Evolutionary conservation across 1,140 invertebrate genomes (phyloP), one percentile per base, ranked within the genome.

Genomic region (Chrysomallon squamiferum): DNA sequence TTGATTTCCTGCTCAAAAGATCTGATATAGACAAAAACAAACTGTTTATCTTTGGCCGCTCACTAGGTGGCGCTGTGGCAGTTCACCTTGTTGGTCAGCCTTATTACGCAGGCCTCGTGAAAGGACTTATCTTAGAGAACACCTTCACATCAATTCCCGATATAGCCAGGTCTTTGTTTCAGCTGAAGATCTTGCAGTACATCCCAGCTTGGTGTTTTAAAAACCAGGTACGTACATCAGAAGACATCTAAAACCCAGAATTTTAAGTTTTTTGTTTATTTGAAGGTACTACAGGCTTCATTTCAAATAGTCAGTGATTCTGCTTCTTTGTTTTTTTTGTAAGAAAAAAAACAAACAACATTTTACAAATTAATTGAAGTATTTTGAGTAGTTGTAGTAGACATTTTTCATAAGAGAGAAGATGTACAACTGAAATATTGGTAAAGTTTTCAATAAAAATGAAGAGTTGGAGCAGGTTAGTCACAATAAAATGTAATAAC

Each of bases 111-210:
- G 62, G 65, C 32, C 66, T 74, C 86, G 90, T 96, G 65, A 91
- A 92, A 89, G 94, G 91, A 74, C 84, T 96, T 68, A 90, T 98
- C 71, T 88, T 97, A 32, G 95, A 98, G 86, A 98, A 98, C 82
- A 96, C 95, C 45, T 98, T 98, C 79, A 96, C 94, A 9, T 95
- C 92, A 79, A 94, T 98, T 84, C 94, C 93, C 30, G 93, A 95
- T 71, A 96, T 97, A 90, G 94, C 68, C 2, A 64, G 65, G 25
- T 65, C 63, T 38, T 69, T 84, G 35, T 77, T 83, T 66, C 63
- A 73, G 18, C 50, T 79, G 11, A 27, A 50, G 11, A 64, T 75
- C 15, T 54, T 84, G 27, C 52, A 76, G 50, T 73, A 71, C 63
- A 58, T 82, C 43, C 82, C 82, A 29, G 52, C 49, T 3, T 71